Percentiles rank a stretch among this genome's conserved stretches.
phyloP scores from a whole-genome alignment of 2,113 vertebrate species.

The Porphyrio hochstetteri region DNA sequence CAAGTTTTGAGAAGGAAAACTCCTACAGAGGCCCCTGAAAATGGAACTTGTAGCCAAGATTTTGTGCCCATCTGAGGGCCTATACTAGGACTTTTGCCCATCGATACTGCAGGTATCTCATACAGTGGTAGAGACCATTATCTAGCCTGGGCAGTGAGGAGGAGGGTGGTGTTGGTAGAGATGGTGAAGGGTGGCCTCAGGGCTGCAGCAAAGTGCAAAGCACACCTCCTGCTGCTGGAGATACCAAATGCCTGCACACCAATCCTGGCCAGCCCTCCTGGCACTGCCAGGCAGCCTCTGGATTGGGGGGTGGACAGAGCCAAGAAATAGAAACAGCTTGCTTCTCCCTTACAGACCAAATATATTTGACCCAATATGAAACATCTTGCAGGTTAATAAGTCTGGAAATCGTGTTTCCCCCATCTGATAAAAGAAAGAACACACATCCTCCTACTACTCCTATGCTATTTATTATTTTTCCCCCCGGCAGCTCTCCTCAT shows the following conservation, averaged over 20 bases:
- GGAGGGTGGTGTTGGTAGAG: not conserved
- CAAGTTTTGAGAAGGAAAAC: not conserved
- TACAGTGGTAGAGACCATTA: not conserved
- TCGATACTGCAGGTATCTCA: not conserved
- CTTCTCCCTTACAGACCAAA: not conserved
- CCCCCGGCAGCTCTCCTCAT: not conserved
- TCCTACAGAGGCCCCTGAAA: not conserved
- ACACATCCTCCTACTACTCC: not conserved
- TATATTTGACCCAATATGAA: not conserved
- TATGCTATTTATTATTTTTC: no score
- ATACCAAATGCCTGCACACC: no score
- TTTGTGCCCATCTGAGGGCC: not conserved
- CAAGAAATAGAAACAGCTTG: fast-evolving
- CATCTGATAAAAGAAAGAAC: not conserved
- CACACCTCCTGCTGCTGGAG: not conserved
- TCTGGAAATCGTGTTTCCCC: not conserved
- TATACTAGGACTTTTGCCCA: not conserved
- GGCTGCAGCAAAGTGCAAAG: not conserved
- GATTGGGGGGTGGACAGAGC: not conserved
- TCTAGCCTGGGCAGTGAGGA: not conserved
- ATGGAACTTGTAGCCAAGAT: fast-evolving
- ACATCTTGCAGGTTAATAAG: not conserved
- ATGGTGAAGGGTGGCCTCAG: not conserved
- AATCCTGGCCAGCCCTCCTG: not conserved
- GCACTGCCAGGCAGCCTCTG: not conserved